Percentiles rank a stretch among this genome's conserved stretches.
Evolutionary conservation across 2,113 vertebrate genomes (phyloP).

Genomic region (Calypte anna): DNA sequence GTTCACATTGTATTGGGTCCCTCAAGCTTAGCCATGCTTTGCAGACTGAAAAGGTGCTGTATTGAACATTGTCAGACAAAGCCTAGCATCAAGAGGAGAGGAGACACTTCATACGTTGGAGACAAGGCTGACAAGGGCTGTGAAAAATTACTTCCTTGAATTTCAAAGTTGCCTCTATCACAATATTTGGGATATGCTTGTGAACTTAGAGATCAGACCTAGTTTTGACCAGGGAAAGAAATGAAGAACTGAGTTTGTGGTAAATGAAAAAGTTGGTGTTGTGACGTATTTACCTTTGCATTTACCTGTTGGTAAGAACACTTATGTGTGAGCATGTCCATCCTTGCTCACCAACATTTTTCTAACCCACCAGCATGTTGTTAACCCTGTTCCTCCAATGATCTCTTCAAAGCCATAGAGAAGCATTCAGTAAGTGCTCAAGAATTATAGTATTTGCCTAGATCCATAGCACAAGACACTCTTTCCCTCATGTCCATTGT

Average conservation of each 20-base stretch:
- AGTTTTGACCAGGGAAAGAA: not conserved
- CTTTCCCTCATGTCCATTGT: not conserved
- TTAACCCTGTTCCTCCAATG: not conserved
- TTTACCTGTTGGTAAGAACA: not conserved
- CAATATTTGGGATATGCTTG: not conserved
- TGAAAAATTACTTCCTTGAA: not conserved
- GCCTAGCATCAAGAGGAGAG: too few species aligned
- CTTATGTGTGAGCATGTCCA: not conserved
- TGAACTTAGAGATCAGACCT: not conserved
- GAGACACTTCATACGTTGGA: not conserved
- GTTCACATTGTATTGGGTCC: accelerated
- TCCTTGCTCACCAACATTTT: not conserved
- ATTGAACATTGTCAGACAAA: not conserved
- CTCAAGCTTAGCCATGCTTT: not conserved
- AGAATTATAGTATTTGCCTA: not conserved
- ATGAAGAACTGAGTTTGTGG: accelerated
- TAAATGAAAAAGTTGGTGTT: not conserved
- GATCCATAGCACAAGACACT: not conserved
- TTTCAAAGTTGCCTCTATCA: not conserved
- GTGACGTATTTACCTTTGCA: not conserved
- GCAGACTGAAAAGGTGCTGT: not conserved
- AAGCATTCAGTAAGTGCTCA: not conserved
- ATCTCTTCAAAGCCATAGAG: not conserved
- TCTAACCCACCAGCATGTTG: not conserved
- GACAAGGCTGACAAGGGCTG: not conserved